A percentile compares a stretch with the other conserved stretches of the same genome.
phyloP scores from a whole-genome alignment of 2,888 invertebrate genomes.

The Eilema caniola region DNA sequence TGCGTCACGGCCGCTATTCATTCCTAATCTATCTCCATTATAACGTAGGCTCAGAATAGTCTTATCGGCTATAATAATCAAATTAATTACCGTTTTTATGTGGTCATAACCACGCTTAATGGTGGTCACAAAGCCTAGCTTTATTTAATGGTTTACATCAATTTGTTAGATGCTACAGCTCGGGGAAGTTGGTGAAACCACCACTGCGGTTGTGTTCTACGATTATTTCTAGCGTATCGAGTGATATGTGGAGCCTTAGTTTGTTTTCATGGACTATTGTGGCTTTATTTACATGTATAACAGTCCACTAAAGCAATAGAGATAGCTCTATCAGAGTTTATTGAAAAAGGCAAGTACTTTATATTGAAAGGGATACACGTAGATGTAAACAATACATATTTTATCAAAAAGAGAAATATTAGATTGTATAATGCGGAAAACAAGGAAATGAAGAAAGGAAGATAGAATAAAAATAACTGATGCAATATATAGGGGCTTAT shows the following conservation, averaged over 20 bases:
- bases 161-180: constrained; percentile 35
- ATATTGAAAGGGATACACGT: neutral
- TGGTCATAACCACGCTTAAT: constrained; percentile 37
- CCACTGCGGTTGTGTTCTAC: neutral
- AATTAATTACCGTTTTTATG: constrained; percentile 48
- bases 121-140: constrained; percentile 21
- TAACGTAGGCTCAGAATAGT: constrained; percentile 16
- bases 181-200: constrained; percentile 11
- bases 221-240: constrained; percentile 2
- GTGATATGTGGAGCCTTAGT: neutral
- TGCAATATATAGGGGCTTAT: neutral
- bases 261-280: constrained; percentile 7
- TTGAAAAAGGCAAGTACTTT: neutral
- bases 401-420: neutral
- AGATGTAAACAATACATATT: neutral
- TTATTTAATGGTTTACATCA: constrained; percentile 43
- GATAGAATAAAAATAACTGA: neutral
- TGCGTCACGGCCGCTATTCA: constrained; percentile 1
- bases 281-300: neutral
- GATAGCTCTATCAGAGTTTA: neutral
- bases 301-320: neutral
- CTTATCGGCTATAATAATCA: constrained; percentile 32
- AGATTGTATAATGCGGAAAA: neutral
- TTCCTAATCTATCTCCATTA: constrained; percentile 15
- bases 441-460: neutral